Evolutionary conservation across 2,113 vertebrate species (phyloP).

Genomic region (Leptosomus discolor): DNA sequence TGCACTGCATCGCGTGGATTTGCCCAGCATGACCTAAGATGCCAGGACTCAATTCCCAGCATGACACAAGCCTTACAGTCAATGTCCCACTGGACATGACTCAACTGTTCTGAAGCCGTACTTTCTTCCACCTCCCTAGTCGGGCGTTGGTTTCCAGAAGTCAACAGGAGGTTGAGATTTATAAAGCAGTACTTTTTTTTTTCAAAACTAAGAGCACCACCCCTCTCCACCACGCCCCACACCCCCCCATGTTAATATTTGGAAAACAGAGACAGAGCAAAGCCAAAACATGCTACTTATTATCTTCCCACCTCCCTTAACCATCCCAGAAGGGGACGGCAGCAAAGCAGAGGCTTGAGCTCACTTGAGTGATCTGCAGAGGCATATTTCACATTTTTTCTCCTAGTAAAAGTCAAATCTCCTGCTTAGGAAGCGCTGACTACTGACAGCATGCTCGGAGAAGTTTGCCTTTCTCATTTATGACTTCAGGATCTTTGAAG

Average conservation of each 20-base stretch:
- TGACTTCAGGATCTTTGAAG: background rate
- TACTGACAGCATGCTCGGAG: background rate
- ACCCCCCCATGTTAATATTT: background rate
- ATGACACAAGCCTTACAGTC: conserved; percentile 16
- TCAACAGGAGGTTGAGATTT: background rate
- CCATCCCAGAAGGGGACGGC: background rate
- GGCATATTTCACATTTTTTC: background rate
- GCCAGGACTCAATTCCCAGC: background rate
- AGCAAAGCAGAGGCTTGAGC: background rate
- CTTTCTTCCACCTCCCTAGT: conserved; percentile 5
- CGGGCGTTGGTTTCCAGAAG: background rate
- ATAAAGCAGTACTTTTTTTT: background rate
- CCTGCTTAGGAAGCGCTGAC: background rate
- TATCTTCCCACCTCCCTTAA: background rate
- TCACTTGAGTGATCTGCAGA: background rate
- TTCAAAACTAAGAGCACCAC: background rate
- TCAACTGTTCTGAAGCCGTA: conserved; percentile 35
- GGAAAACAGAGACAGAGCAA: background rate
- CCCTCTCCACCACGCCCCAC: too few species aligned
- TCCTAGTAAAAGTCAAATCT: background rate
- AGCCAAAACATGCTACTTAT: background rate
- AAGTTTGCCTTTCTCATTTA: background rate
- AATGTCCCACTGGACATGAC: conserved; percentile 8
- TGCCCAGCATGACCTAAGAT: background rate
- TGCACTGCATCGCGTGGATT: background rate